Evolutionary conservation across 2,113 vertebrate genomes (phyloP), one percentile per base, ranked within the genome.

Genomic region (Seriola rivoliana): DNA sequence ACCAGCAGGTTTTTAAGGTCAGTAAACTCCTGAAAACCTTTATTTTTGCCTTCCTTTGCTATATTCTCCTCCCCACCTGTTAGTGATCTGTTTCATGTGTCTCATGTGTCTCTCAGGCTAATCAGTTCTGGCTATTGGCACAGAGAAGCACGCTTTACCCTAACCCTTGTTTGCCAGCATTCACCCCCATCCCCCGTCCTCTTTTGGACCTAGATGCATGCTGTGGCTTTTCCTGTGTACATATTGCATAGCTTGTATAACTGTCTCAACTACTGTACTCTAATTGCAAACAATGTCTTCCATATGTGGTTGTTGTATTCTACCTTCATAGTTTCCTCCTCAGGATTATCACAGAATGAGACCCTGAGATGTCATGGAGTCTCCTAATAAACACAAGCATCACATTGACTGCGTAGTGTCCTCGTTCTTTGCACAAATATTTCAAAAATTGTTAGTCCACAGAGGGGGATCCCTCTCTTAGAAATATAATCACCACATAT

Each of bases 181-280:
- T 77, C 38, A 48, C 42, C 42, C 19, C 38, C 52, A 8, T 19
- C 55, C 38, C 42, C 23, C 1, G 1, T 58, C 64, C 25, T 52
- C 48, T 85, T 29, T 66, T 44, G 46, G 66, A 58, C 7, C 19
- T 48, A 48, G n/a, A 84, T 83, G 66, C 75, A 83, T 14, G 7
- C 75, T 83, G 76, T 80, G 84, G 88, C 76, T 89, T 90, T 87
- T 82, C 71, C 71, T 91, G 89, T 93, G 55, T 89, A 90, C 78
- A 92, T 92, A 92, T 89, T 91, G 78, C 87, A 90, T 89, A 90
- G 87, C 82, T 86, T 82, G 76, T 87, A 55, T 91, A 85, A 93
- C 77, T 88, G 90, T 92, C 84, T 89, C 72, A 88, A 91, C 91
- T 92, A 95, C 92, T 92, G 90, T 93, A 90, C 83, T 77, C 75